Percentiles rank a stretch among this genome's conserved stretches.
phyloP scores from a whole-genome alignment of 2,888 invertebrate species.

The Uloborus plumipes region DNA sequence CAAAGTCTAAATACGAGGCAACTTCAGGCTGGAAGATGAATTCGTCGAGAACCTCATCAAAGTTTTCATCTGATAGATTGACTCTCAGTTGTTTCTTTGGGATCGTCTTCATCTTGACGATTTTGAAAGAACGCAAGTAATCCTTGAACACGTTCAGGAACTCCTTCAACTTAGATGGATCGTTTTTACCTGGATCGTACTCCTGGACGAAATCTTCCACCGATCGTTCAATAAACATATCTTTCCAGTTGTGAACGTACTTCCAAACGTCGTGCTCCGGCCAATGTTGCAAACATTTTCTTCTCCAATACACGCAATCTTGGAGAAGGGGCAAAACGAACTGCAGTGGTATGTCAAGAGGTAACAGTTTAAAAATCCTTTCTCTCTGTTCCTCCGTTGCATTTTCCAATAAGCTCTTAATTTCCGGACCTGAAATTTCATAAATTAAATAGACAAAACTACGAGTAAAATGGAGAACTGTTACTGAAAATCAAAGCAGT shows the following conservation, averaged over 20 bases:
- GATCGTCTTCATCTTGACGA: background rate
- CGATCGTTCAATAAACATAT: constrained; percentile 26
- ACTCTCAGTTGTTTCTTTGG: background rate
- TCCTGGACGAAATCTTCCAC: constrained; percentile 31
- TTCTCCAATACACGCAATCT: constrained; percentile 33
- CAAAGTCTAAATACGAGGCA: constrained; percentile 13
- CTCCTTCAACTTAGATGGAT: constrained; percentile 7
- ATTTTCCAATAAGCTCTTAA: constrained; percentile 3
- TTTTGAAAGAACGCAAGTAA: constrained; percentile 21
- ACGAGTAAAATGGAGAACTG: no score
- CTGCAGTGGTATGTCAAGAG: constrained; percentile 34
- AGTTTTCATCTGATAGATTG: constrained; percentile 17
- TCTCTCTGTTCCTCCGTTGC: constrained; percentile 16
- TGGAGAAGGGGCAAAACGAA: constrained; percentile 4
- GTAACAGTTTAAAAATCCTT: constrained; percentile 8
- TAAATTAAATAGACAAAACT: no score
- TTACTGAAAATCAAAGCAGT: no score
- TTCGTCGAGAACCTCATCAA: constrained; percentile 25
- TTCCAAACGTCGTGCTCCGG: constrained; percentile 6
- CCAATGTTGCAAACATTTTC: constrained; percentile 31
- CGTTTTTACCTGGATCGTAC: constrained; percentile 18
- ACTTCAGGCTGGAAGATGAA: background rate
- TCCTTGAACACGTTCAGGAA: constrained; percentile 4
- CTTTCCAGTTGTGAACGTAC: constrained; percentile 27
- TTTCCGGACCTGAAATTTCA: constrained; percentile 30